phyloP scores from a whole-genome alignment of 1,140 invertebrate species.

The Drosophila ficusphila region DNA sequence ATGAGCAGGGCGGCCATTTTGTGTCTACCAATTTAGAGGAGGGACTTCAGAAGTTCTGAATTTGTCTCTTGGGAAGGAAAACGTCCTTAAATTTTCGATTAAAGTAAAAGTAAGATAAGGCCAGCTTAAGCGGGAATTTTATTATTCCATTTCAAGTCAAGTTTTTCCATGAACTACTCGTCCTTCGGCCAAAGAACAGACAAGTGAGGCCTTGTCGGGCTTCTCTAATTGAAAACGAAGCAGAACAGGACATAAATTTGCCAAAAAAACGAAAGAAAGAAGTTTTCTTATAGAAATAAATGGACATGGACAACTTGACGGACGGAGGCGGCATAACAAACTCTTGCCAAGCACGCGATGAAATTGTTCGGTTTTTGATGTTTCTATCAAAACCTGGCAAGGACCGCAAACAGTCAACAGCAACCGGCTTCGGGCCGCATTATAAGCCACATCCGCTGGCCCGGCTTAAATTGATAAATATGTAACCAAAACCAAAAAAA shows the following conservation, averaged over 20 bases:
- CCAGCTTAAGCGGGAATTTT: conserved; percentile 1
- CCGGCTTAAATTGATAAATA: conserved; percentile 79
- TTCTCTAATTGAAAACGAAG: conserved; percentile 47
- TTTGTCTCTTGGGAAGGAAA: neutral
- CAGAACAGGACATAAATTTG: conserved; percentile 55
- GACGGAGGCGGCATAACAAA: conserved; percentile 70
- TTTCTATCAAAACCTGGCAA: conserved; percentile 62
- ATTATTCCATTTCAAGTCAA: conserved; percentile 24
- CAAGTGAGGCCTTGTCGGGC: conserved; percentile 30
- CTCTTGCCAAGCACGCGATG: conserved; percentile 72
- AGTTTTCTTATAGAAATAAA: conserved; percentile 52
- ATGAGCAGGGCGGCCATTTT: conserved; percentile 58
- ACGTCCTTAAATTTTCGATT: conserved; percentile 28
- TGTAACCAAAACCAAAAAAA: conserved; percentile 38
- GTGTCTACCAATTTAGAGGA: conserved; percentile 17
- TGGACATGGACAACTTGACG: conserved; percentile 60
- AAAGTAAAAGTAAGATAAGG: conserved; percentile 10
- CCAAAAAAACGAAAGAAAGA: conserved; percentile 32
- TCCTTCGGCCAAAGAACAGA: conserved; percentile 27
- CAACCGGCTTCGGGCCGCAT: conserved; percentile 39
- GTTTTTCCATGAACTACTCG: conserved; percentile 9
- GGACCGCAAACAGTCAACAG: conserved; percentile 21
- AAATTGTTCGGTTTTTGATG: conserved; percentile 69
- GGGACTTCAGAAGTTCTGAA: conserved; percentile 12
- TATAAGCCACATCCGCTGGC: conserved; percentile 76